Conservation (phyloP, 2,113 vertebrate genomes). For the Nannobrachium achirus region DNA sequence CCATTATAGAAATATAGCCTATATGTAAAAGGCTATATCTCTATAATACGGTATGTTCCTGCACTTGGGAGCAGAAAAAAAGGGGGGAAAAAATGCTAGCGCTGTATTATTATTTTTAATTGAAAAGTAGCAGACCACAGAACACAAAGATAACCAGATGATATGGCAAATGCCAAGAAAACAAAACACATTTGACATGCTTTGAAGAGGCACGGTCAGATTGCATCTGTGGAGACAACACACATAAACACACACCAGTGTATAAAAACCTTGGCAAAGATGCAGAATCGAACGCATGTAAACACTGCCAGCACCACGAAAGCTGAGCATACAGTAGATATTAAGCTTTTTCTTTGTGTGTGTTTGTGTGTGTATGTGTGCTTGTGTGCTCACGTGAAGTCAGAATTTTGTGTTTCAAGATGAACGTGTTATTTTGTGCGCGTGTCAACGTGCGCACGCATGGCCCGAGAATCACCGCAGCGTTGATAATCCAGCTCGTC, state of each 20-base stretch:
- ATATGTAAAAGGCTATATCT: too few relatives aligned
- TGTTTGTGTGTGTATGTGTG: conserved; percentile 13
- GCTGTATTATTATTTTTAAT: conserved; percentile 56
- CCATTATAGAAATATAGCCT: too few relatives aligned
- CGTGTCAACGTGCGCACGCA: background rate
- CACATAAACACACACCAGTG: background rate
- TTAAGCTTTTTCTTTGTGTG: background rate
- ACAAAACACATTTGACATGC: conserved; percentile 42
- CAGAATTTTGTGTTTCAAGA: background rate
- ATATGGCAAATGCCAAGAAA: conserved; percentile 58
- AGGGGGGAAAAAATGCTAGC: conserved; percentile 54
- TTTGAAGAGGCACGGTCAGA: conserved; percentile 58
- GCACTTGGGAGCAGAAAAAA: conserved; percentile 44
- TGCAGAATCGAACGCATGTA: conserved; percentile 26
- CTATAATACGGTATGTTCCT: conserved; percentile 5
- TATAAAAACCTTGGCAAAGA: background rate
- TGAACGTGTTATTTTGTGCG: conserved; percentile 3
- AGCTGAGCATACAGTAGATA: conserved; percentile 1
- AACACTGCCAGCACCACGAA: conserved; percentile 41
- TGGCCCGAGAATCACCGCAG: conserved; percentile 29
- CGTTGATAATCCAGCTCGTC: conserved; percentile 48
- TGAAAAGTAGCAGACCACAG: conserved; percentile 63
- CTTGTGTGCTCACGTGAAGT: background rate
- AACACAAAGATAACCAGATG: conserved; percentile 58
- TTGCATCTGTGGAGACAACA: conserved; percentile 30